Evolutionary conservation across 30 jellyfish, hydroid and myxozoan genomes (phyloP), one percentile per base, ranked within the genome.

Genomic region (Turritopsis rubra): DNA sequence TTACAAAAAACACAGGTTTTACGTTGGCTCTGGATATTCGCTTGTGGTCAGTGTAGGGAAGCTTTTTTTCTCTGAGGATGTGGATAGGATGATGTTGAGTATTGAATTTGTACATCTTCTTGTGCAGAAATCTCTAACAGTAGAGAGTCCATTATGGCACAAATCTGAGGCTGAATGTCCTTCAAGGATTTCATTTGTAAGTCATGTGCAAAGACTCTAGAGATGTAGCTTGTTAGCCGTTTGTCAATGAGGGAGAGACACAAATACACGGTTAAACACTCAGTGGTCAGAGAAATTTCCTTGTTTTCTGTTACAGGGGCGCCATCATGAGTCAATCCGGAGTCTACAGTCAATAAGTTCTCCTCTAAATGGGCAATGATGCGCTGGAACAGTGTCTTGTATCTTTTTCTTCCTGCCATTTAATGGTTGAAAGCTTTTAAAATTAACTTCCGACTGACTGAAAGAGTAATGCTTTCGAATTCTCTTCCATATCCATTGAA

Each of bases 201-300:
- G 65, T 74, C 82, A 21, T 74, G 82, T 13, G 82, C 72, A 29
- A 8, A 74, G 52, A 74, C 82, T 30, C 82, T 16, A 7, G 71
- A 26, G 24, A 3, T n/a, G 82, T 74, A 21, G 7, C 16, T 0
- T 3, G 82, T 0, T 7, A 74, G 82, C 0, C 16, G 82, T 74
- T 74, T 18, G 82, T 74, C 82, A 3, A 74, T 3, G 0, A 74
- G 21, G 16, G 72, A 7, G 17, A 74, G 41, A 74, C 71, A 74
- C 13, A 74, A 7, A 21, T 74, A 74, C 16, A 74, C 82, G 72
- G 65, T 72, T 21, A 74, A 30, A 24, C 82, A 13, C 22, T 73
- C 60, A 13, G 13, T 5, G 5, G 60, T 41, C 60, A 41, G 60
- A 41, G 60, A 41, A 5, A 41, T 41, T 41, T 41, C 60, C 60